Conservation (phyloP, 1,140 invertebrate genomes). For the Pseudoatta argentina region DNA sequence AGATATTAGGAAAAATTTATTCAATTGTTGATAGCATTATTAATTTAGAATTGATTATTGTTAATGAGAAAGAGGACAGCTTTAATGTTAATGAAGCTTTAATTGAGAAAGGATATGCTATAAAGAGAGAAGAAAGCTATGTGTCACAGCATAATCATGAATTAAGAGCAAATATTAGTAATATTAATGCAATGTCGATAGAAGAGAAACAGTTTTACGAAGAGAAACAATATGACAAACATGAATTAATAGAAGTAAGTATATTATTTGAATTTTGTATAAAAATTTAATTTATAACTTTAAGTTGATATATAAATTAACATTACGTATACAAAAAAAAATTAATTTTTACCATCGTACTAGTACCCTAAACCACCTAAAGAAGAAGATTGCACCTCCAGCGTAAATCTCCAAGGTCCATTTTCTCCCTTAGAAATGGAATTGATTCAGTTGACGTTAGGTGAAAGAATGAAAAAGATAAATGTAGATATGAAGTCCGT, state of each 20-base stretch:
- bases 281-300: background rate
- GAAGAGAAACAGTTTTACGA: conserved; percentile 85
- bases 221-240: conserved; percentile 83
- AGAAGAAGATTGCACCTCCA: conserved; percentile 80
- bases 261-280: background rate
- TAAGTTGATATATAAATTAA: background rate
- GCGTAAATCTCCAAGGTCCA: conserved; percentile 89
- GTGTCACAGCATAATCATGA: conserved; percentile 89
- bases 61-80: conserved; percentile 70
- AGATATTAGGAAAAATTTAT: conserved; percentile 88
- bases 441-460: conserved; percentile 88
- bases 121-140: conserved; percentile 90
- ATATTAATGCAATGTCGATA: conserved; percentile 78
- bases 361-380: conserved; percentile 81
- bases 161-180: conserved; percentile 73
- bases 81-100: conserved; percentile 89
- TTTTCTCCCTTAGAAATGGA: conserved; percentile 91
- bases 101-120: conserved; percentile 88
- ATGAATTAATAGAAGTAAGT: conserved; percentile 70
- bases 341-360: conserved; percentile 12
- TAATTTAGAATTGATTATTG: conserved; percentile 88
- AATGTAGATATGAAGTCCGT: conserved; percentile 92
- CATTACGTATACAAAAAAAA: background rate
- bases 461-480: conserved; percentile 87
- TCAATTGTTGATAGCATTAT: conserved; percentile 92